These are phyloP conservation scores for Catharus bicknelli DNA, from an alignment of 2,113 vertebrate genomes.

Conservation along the genomic window DNA sequence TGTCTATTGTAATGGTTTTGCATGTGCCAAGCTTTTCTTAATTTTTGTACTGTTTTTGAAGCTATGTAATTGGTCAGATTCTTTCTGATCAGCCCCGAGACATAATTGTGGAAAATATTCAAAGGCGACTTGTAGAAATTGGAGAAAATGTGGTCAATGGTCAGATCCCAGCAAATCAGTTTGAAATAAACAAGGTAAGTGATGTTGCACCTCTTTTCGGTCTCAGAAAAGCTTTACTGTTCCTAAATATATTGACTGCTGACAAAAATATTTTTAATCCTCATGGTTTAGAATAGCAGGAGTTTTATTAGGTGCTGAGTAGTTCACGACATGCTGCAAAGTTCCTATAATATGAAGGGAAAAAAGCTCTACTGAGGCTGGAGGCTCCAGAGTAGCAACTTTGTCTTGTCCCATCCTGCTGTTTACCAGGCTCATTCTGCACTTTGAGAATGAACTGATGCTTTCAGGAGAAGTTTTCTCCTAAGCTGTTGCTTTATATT, in stretches of 20 bases:
- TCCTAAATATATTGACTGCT: not conserved
- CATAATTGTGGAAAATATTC: constrained; percentile 94
- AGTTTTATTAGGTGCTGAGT: not conserved
- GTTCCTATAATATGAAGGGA: not conserved
- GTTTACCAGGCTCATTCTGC: not conserved
- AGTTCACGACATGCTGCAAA: not conserved
- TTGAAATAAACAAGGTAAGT: constrained; percentile 95
- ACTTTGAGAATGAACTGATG: not conserved
- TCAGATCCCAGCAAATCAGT: constrained; percentile 82
- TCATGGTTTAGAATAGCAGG: not conserved
- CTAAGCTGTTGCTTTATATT: not conserved
- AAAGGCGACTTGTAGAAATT: constrained; percentile 89
- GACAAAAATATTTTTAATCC: not conserved
- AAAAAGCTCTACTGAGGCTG: not conserved
- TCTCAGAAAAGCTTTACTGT: not conserved
- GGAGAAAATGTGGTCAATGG: constrained; percentile 88
- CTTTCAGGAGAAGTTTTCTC: not conserved
- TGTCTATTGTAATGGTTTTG: not conserved
- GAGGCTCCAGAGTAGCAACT: not conserved
- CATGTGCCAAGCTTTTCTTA: not conserved
- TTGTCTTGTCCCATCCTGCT: not conserved
- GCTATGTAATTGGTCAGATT: constrained; percentile 94
- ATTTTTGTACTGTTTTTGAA: constrained; percentile 57
- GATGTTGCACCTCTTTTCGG: not conserved
- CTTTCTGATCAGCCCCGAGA: constrained; percentile 94